phyloP scores from a whole-genome alignment of 53 echinoderm and acorn worm species.

The Temnopleurus reevesii region DNA sequence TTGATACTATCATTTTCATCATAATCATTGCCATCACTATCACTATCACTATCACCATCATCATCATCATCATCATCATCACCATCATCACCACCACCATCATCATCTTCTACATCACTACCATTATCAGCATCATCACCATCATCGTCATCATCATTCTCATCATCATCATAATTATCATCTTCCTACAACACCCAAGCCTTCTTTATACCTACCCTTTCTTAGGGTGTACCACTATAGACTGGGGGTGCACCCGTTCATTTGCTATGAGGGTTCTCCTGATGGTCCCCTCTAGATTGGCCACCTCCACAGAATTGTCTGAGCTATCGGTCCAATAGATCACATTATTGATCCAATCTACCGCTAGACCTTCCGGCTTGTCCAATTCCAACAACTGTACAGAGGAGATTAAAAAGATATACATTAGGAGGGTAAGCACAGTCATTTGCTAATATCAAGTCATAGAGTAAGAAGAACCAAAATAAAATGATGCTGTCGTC shows the following conservation, averaged over 20 bases:
- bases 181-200: no score
- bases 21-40: no score
- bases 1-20: no score
- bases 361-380: conserved; percentile 65
- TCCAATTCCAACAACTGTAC: conserved; percentile 63
- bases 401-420: background rate
- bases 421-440: background rate
- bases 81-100: no score
- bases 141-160: no score
- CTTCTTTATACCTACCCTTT: conserved; percentile 76
- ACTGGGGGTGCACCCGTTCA: conserved; percentile 49
- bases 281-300: conserved; percentile 27
- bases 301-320: conserved; percentile 62
- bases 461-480: background rate
- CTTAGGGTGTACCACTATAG: conserved; percentile 76
- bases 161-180: no score
- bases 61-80: no score
- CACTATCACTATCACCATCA: no score
- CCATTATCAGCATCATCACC: no score
- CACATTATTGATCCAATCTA: conserved; percentile 77
- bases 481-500: background rate
- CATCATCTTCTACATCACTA: no score
- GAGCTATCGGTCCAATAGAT: conserved; percentile 82
- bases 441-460: background rate
- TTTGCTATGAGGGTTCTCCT: conserved; percentile 54